Base-by-base conservation (phyloP, 2,888 invertebrate genomes). In the Azorinus chamasolen region DNA sequence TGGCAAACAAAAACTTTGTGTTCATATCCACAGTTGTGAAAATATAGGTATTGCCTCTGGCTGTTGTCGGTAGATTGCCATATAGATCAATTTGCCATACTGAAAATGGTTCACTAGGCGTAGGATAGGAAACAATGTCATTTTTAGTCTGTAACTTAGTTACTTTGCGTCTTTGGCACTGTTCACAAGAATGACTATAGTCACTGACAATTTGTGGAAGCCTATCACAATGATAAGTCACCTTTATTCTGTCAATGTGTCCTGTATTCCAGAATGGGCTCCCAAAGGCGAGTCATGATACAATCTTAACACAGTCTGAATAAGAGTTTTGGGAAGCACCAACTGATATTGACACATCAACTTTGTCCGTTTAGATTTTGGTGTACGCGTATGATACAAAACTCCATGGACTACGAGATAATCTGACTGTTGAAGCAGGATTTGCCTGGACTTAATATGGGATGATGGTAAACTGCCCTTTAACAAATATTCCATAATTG, bases 11-110 rank as follows among this genome's bases (percentile, higher is more conserved):
- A 39, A 57, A 71, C 54, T 77, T 79, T 22, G 63, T 58, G 48
- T 74, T 77, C 77, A 77, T 77, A 41, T 79, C 76, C 1, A 59
- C 24, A 16, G 68, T 68, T 39, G 78, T 72, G 41, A 68, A 78
- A 12, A 64, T 45, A 61, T 69, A 78, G 16, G 54, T 51, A 58
- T 72, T 68, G 24, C 78, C 64, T 14, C 51, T 54, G 20, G 14
- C 39, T 20, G 77, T 62, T 25, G 27, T n/a, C 27, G 71, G 66
- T 14, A 68, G n/a, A 4, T 41, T 45, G 16, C 76, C 76, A 57
- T 66, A 76, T 4, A 71, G 39, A 37, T 79, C 74, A 18, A 71
- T 62, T 55, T 79, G 55, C 70, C 71, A 79, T 12, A 71, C 64
- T 41, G 61, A 54, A 64, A 74, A 79, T 16, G 68, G 61, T 27